These are phyloP conservation scores for Actenoides lindsayi DNA, from an alignment of 2,113 vertebrate species.

Conservation along the genomic window DNA sequence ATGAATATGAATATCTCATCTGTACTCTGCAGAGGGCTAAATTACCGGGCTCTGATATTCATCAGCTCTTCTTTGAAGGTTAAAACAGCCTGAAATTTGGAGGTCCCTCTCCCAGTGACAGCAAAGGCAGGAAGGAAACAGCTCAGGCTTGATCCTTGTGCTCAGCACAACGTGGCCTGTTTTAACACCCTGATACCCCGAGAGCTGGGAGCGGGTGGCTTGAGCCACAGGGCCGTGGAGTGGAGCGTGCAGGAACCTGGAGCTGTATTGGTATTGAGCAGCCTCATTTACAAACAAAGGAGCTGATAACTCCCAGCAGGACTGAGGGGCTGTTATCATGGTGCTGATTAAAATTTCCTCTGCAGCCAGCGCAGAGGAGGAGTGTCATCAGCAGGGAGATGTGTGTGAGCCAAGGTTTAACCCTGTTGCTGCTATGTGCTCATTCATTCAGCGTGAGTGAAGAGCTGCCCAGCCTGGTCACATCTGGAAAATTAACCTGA, in stretches of 20 bases:
- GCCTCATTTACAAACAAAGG: constrained; percentile 43
- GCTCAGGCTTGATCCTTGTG: background rate
- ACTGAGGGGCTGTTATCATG: background rate
- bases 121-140: background rate
- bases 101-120: background rate
- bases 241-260: background rate
- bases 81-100: background rate
- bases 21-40: background rate
- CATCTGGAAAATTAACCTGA: background rate
- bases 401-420: background rate
- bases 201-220: background rate
- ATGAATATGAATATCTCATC: constrained; percentile 28
- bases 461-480: background rate
- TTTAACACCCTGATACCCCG: background rate
- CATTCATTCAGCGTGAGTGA: background rate
- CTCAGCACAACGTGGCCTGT: background rate
- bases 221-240: background rate
- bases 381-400: background rate
- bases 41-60: constrained; percentile 18
- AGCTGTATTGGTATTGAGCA: background rate
- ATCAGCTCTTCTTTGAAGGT: constrained; percentile 5
- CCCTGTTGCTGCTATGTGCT: background rate
- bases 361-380: background rate
- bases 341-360: constrained; percentile 18
- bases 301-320: constrained; percentile 20